A percentile compares a stretch with the other conserved stretches of the same genome.
These are phyloP conservation scores for Sebastes glaucus DNA, from an alignment of 2,797 vertebrate genomes.

Conservation along the genomic window DNA sequence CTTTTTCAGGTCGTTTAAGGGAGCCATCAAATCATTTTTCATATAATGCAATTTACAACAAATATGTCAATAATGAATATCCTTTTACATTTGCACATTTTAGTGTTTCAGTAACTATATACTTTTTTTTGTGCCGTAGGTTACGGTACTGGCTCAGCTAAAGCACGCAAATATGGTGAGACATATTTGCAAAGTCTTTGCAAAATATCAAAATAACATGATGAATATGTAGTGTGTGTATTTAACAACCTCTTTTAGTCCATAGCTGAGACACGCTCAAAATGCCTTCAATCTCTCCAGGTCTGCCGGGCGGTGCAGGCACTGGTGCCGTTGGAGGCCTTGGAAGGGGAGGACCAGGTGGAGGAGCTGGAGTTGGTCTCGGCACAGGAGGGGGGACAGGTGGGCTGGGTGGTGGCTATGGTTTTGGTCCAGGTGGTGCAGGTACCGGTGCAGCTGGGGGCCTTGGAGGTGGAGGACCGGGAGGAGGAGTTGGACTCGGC, in stretches of 20 bases:
- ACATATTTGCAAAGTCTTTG: neutral
- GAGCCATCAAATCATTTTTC: neutral
- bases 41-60: neutral
- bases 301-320: slow-evolving; percentile 50
- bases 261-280: neutral
- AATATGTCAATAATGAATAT: neutral
- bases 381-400: slow-evolving; percentile 21
- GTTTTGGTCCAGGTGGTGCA: slow-evolving; percentile 21
- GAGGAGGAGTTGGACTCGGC: slow-evolving; percentile 33
- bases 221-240: neutral
- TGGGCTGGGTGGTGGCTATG: slow-evolving; percentile 9
- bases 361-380: slow-evolving; percentile 7
- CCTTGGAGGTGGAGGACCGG: slow-evolving; percentile 48
- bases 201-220: neutral
- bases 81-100: neutral
- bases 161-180: slow-evolving; percentile 81
- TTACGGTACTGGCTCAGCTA: slow-evolving; percentile 71
- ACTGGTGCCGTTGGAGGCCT: slow-evolving; percentile 40
- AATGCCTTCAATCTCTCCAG: slow-evolving; percentile 36
- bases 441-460: slow-evolving; percentile 54
- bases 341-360: slow-evolving; percentile 48
- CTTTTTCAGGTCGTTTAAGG: neutral
- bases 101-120: neutral
- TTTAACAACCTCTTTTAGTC: neutral
- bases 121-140: slow-evolving; percentile 42